These are phyloP conservation scores for Chamaea fasciata DNA, from an alignment of 2,113 vertebrate genomes.

Conservation along the genomic window DNA sequence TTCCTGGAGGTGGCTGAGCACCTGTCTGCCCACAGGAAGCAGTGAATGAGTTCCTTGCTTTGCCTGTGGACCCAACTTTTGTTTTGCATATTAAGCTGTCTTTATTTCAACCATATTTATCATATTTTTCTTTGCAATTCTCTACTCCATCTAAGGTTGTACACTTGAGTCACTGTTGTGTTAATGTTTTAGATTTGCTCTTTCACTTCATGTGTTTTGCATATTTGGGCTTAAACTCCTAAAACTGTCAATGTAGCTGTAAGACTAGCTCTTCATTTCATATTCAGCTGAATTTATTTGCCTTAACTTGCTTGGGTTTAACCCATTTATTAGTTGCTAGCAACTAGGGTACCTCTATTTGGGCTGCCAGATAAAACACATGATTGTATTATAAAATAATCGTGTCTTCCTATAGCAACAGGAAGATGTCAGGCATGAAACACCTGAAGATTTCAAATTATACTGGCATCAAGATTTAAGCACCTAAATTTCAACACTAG, in stretches of 20 bases:
- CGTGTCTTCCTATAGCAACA: background rate
- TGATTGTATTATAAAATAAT: background rate
- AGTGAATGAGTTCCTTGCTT: background rate
- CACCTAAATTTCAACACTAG: background rate
- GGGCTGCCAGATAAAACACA: background rate
- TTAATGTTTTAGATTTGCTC: background rate
- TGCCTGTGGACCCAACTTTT: background rate
- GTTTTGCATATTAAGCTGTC: background rate
- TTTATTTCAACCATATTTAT: background rate
- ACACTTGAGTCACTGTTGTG: background rate
- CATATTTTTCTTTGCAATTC: background rate
- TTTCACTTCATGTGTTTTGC: background rate
- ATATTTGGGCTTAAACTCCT: background rate
- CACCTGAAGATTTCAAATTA: background rate
- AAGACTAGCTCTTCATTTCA: background rate
- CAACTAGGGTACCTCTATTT: accelerated
- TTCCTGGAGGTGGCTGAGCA: background rate
- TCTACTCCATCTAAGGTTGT: background rate
- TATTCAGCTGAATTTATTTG: background rate
- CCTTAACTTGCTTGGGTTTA: background rate
- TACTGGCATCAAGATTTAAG: background rate
- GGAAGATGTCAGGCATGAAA: background rate
- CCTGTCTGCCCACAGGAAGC: background rate
- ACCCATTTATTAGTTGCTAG: background rate
- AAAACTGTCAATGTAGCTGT: background rate